phyloP scores from a whole-genome alignment of 2,113 vertebrate genomes.

The Piaya cayana region DNA sequence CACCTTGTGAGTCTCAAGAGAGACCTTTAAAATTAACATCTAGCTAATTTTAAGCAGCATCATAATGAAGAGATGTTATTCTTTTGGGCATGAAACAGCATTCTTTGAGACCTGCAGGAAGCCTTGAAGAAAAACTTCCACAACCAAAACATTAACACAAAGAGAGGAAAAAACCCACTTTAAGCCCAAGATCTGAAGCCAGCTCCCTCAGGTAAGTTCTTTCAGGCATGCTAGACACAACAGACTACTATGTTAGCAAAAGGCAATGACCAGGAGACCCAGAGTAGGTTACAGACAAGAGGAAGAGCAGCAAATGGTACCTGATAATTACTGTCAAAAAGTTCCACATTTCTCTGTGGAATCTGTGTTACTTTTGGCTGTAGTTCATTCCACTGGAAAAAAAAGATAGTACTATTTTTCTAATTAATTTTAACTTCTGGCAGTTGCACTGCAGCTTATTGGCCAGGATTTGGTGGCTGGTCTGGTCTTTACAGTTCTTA shows the following conservation, averaged over 20 bases:
- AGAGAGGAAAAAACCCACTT: background rate
- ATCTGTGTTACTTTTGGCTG: conserved; percentile 11
- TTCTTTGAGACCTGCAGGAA: conserved; percentile 1
- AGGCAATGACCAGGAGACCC: background rate
- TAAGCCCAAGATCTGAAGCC: background rate
- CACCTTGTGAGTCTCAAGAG: background rate
- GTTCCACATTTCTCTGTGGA: conserved; percentile 23
- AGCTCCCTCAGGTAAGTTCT: background rate
- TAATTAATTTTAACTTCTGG: conserved; percentile 46
- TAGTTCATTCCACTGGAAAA: background rate
- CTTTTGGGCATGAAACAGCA: background rate
- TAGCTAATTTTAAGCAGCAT: background rate
- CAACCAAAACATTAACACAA: background rate
- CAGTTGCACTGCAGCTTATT: background rate
- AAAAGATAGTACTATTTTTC: background rate
- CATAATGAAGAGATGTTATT: background rate
- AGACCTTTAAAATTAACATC: background rate
- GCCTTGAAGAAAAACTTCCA: background rate
- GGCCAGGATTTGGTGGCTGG: background rate
- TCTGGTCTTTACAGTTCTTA: conserved; percentile 17
- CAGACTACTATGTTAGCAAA: background rate
- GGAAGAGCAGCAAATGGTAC: background rate
- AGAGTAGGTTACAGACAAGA: background rate
- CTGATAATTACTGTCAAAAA: background rate
- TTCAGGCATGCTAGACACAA: background rate